Evolutionary conservation across 1,140 invertebrate species (phyloP).

Genomic region (Diplogasteroides magnus): DNA sequence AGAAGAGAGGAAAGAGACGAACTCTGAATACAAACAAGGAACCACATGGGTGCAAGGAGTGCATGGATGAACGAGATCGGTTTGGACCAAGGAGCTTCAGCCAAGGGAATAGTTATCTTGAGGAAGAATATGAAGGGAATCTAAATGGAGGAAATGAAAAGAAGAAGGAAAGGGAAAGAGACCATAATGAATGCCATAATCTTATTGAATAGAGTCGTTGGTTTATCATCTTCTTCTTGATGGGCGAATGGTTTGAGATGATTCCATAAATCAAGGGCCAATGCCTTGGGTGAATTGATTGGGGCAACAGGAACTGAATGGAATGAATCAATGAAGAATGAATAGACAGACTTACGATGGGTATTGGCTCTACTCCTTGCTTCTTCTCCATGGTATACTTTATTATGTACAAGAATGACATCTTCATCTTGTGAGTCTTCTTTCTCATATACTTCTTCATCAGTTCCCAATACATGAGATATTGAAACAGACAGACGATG

Average conservation of each 20-base stretch:
- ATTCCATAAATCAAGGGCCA: slow-evolving; percentile 8
- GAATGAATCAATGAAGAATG: not conserved
- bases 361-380: slow-evolving; percentile 3
- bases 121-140: slow-evolving; percentile 59
- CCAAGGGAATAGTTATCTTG: slow-evolving; percentile 64
- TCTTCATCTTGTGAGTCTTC: not conserved
- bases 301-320: not conserved
- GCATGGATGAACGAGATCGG: slow-evolving; percentile 63
- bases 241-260: slow-evolving; percentile 18
- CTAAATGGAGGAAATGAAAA: slow-evolving; percentile 2
- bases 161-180: not conserved
- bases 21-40: slow-evolving; percentile 44
- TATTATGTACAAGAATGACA: slow-evolving; percentile 9
- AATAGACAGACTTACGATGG: not conserved
- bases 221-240: slow-evolving; percentile 9
- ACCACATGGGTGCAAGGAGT: slow-evolving; percentile 59
- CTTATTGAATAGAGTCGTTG: slow-evolving; percentile 7
- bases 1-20: slow-evolving; percentile 4
- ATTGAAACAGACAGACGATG: not conserved
- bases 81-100: slow-evolving; percentile 65
- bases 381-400: slow-evolving; percentile 6
- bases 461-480: not conserved
- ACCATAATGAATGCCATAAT: not conserved
- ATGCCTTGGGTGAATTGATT: not conserved
- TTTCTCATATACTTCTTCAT: not conserved